Conservation (phyloP, 2,888 invertebrate genomes). For the Zygogramma bicolorata region DNA sequence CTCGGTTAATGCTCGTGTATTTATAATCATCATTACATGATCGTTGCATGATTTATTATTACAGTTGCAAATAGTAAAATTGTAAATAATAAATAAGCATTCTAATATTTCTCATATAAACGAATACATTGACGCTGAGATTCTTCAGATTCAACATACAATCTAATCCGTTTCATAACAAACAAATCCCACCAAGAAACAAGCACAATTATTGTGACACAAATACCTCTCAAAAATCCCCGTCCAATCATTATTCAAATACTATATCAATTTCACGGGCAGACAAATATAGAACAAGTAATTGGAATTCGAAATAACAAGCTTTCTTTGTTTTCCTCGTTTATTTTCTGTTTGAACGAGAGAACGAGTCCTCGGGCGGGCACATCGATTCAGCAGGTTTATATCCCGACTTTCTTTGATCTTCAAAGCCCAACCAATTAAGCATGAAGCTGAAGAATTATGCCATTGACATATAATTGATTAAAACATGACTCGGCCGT, state of each 20-base stretch:
- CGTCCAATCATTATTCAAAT: conserved; percentile 22
- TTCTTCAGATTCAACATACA: background rate
- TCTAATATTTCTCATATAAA: background rate
- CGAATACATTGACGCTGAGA: background rate
- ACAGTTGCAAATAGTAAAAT: too few relatives aligned
- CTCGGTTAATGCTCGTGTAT: too few relatives aligned
- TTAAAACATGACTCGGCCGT: conserved; percentile 56
- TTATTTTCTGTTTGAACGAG: conserved; percentile 53
- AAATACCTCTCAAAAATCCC: background rate
- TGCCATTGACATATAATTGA: conserved; percentile 60
- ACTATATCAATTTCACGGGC: conserved; percentile 34
- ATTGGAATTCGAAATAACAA: conserved; percentile 60
- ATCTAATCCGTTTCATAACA: background rate
- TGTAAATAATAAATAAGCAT: too few relatives aligned
- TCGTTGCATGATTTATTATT: too few relatives aligned
- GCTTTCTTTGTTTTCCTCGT: conserved; percentile 55
- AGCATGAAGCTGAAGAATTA: conserved; percentile 46
- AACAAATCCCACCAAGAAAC: background rate
- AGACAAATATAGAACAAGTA: conserved; percentile 49
- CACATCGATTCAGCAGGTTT: conserved; percentile 49
- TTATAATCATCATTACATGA: too few relatives aligned
- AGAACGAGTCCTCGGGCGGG: conserved; percentile 55
- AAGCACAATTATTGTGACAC: background rate
- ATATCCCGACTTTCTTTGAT: conserved; percentile 56
- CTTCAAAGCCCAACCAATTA: conserved; percentile 56